Evolutionary conservation across 2,113 vertebrate genomes (phyloP).

Genomic region (Oxygymnocypris stewartii): DNA sequence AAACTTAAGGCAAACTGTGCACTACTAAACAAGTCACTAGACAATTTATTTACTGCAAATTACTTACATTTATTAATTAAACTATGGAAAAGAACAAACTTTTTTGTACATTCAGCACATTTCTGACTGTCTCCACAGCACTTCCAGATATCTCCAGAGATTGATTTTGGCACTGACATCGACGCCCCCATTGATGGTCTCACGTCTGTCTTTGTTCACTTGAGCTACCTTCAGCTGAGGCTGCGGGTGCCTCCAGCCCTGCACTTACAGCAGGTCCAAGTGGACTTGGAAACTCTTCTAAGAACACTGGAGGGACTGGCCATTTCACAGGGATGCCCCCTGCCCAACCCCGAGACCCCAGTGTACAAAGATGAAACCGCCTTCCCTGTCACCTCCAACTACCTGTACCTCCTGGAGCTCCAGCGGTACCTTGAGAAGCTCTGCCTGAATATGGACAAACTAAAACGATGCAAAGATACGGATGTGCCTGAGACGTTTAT

Average conservation of each 20-base stretch:
- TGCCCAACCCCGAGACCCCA: conserved; percentile 18
- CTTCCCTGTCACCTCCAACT: conserved; percentile 50
- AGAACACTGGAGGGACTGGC: conserved; percentile 35
- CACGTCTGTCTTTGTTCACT: conserved; percentile 40
- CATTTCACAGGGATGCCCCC: conserved; percentile 16
- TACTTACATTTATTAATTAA: background rate
- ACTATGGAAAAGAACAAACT: background rate
- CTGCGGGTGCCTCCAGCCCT: conserved; percentile 20
- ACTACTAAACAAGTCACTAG: background rate
- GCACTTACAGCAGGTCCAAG: conserved; percentile 42
- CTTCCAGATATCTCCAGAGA: conserved; percentile 50
- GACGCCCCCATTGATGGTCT: conserved; percentile 46
- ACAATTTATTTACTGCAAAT: background rate
- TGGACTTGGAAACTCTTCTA: conserved; percentile 42
- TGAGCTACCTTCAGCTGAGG: conserved; percentile 39
- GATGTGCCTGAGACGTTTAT: background rate
- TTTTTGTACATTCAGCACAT: background rate
- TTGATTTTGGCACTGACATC: conserved; percentile 41
- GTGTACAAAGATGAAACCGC: conserved; percentile 34
- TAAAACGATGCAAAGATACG: conserved; percentile 41
- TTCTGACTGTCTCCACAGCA: conserved; percentile 15
- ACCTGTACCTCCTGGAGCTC: conserved; percentile 41
- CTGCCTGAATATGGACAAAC: conserved; percentile 43
- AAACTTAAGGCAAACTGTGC: background rate
- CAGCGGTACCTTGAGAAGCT: conserved; percentile 51